Evolutionary conservation across 2,113 vertebrate genomes (phyloP).

Genomic region (Antidorcas marsupialis): DNA sequence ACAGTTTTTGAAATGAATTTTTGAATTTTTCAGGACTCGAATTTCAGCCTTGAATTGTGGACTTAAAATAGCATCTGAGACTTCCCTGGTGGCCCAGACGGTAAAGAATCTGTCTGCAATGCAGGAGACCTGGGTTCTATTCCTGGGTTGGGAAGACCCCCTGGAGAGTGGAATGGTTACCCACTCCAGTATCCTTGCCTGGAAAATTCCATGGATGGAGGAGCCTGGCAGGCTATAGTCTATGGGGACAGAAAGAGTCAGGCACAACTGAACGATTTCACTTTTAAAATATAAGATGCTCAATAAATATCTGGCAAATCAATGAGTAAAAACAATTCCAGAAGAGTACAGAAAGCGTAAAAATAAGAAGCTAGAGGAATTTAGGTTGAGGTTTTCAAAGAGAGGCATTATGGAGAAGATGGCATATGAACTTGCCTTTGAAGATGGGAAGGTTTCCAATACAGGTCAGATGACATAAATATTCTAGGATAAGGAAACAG

Average conservation of each 20-base stretch:
- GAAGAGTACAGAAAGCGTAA: background rate
- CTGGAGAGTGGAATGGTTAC: background rate
- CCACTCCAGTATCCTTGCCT: background rate
- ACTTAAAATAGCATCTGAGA: background rate
- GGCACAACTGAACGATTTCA: background rate
- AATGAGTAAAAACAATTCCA: background rate
- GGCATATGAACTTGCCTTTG: background rate
- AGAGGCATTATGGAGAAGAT: background rate
- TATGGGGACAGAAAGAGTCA: background rate
- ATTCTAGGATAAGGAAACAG: background rate
- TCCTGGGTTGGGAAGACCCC: background rate
- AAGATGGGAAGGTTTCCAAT: constrained; percentile 2
- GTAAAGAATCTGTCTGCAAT: background rate
- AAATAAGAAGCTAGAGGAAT: background rate
- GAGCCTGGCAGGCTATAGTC: background rate
- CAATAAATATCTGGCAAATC: background rate
- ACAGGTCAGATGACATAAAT: background rate
- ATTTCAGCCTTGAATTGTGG: background rate
- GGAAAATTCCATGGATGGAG: background rate
- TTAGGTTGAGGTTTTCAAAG: background rate
- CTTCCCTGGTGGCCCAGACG: background rate
- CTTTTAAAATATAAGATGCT: background rate
- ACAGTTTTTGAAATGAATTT: background rate
- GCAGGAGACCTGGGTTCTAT: background rate
- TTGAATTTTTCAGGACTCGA: background rate